Evolutionary conservation across 2,888 invertebrate genomes (phyloP), one percentile per base, ranked within the genome.

Genomic region (Dryadula phaetusa): DNA sequence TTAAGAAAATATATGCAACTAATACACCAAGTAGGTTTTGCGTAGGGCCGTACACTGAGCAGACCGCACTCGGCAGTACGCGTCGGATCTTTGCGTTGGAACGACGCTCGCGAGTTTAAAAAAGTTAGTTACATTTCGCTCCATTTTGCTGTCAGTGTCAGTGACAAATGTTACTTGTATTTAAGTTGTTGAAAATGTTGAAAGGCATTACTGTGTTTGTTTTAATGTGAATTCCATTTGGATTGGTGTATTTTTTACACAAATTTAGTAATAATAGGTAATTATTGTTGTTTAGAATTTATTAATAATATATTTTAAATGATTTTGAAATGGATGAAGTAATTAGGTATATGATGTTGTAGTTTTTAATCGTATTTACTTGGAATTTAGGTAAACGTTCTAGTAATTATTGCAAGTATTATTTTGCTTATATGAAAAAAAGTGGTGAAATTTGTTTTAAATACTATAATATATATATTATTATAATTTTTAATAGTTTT

Each of bases 81-180:
- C 75, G 79, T 76, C 75, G 81, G 67, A 70, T 77, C 75, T 73
- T 75, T 74, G 79, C 75, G 74, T 67, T 66, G 74, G 62, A 32
- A 66, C 58, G 77, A 78, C 77, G 80, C 73, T 70, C 68, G 70
- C 44, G 67, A 42, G 49, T 73, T 68, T 66, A 70, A 72, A 69
- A 68, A 62, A 68, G 64, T 70, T 70, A 71, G 69, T 75, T 74
- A 73, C 73, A 69, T 73, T 79, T 77, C 70, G 75, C 77, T 75
- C 78, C 74, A 75, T 73, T 72, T 75, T 71, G 70, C 28, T 74
- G 78, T 73, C 75, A 75, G 70, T 67, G 66, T 63, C 62, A 69
- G 67, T 64, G 67, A 34, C 63, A 53, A 63, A 56, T 66, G 62
- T 44, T 64, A 34, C 66, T 70, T 72, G 72, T 71, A 69, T 62